A percentile compares a stretch with the other conserved stretches of the same genome.
Evolutionary conservation across 2,888 invertebrate species (phyloP).

Genomic region (Adelognathus sp.): DNA sequence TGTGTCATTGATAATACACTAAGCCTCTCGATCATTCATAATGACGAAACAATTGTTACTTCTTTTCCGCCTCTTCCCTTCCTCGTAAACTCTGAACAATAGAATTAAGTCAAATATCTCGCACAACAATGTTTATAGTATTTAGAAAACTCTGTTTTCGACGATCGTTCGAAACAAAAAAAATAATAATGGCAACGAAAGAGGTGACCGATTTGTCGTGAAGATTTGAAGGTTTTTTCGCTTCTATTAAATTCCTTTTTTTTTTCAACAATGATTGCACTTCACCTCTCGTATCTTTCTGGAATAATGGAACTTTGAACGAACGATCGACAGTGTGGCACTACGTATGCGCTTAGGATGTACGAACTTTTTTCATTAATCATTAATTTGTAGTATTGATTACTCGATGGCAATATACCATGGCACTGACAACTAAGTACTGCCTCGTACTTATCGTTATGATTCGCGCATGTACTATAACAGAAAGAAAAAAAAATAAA

Average conservation of each 20-base stretch:
- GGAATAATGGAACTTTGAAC: background rate
- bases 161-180: slow-evolving; percentile 27
- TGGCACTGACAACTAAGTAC: slow-evolving; percentile 5
- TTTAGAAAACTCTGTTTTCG: slow-evolving; percentile 16
- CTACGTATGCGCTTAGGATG: background rate
- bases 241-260: background rate
- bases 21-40: slow-evolving; percentile 21
- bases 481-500: background rate
- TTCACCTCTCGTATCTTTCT: background rate
- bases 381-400: background rate
- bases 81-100: slow-evolving; percentile 25
- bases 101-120: slow-evolving; percentile 22
- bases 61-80: slow-evolving; percentile 10
- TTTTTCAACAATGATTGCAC: slow-evolving; percentile 35
- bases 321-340: background rate
- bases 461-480: background rate
- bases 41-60: background rate
- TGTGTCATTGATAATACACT: background rate
- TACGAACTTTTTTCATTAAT: background rate
- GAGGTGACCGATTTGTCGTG: background rate
- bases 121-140: slow-evolving; percentile 19
- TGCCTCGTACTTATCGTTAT: background rate
- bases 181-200: background rate
- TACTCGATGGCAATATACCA: background rate
- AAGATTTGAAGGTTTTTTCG: slow-evolving; percentile 4